phyloP scores from a whole-genome alignment of 2,113 vertebrate species.

The Oncorhynchus masou region DNA sequence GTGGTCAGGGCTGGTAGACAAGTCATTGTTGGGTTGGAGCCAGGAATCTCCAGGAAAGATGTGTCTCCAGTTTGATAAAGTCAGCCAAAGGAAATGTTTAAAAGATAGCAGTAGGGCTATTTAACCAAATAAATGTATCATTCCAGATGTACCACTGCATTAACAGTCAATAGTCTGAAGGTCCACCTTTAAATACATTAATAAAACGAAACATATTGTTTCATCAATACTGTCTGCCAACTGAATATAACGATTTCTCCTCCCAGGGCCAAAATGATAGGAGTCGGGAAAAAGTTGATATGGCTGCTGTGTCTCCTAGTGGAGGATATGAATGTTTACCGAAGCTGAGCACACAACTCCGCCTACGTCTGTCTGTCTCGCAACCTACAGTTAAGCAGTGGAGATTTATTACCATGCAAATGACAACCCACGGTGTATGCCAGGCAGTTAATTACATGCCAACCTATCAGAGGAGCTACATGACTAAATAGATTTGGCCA shows the following conservation, averaged over 20 bases:
- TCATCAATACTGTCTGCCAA: constrained; percentile 47
- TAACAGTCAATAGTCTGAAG: constrained; percentile 47
- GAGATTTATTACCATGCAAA: constrained; percentile 70
- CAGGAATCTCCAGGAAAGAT: constrained; percentile 55
- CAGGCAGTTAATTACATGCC: constrained; percentile 71
- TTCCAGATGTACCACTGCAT: constrained; percentile 35
- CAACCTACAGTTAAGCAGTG: constrained; percentile 50
- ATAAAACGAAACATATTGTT: constrained; percentile 47
- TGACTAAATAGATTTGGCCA: constrained; percentile 63
- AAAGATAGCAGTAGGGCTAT: constrained; percentile 44
- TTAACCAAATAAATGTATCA: constrained; percentile 52
- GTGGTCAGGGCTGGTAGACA: constrained; percentile 37
- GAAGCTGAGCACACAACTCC: constrained; percentile 43
- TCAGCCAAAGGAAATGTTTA: constrained; percentile 52
- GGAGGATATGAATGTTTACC: constrained; percentile 39
- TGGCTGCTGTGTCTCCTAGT: not conserved
- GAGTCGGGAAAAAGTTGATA: constrained; percentile 28
- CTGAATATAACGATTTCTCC: constrained; percentile 41
- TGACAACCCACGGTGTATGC: constrained; percentile 63
- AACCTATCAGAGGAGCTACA: constrained; percentile 62
- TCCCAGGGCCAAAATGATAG: constrained; percentile 26
- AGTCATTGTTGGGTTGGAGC: constrained; percentile 33
- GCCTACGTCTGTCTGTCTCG: constrained; percentile 14
- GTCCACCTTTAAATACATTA: constrained; percentile 52
- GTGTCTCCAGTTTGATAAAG: constrained; percentile 53